Base-by-base conservation (phyloP, 2,113 vertebrate species). In the Ancistrus triradiatus region DNA sequence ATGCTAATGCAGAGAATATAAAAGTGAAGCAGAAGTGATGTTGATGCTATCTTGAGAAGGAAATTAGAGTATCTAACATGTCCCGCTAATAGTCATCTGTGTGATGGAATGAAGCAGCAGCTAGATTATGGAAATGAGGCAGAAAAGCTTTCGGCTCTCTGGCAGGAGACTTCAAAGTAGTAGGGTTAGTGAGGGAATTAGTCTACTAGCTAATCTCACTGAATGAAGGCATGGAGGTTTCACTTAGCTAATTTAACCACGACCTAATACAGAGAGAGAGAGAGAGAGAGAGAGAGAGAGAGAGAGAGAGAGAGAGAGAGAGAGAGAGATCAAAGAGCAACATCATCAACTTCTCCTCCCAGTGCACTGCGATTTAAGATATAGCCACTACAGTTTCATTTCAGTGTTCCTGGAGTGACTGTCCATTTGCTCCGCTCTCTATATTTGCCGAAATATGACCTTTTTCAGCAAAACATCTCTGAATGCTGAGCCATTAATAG, bases 161-260 rank as follows among this genome's bases (percentile, higher is more conserved):
- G 72, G 74, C 76, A 84, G 80, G 81, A 69, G 58, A 85, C 84
- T 86, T 87, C 82, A 87, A 87, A 87, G 85, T 76, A 38, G 72
- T 73, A 61, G 70, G 67, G 78, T 78, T 65, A 79, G 75, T 81
- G 79, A 84, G 78, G 81, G 84, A 86, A 87, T 87, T 86, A 85
- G 79, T 77, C 76, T 80, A 74, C 63, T 69, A 74, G 69, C 77
- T 85, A 85, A 86, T 86, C 83, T 84, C 78, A 78, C 63, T 73
- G 77, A 81, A 80, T 80, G 76, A 79, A 67, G 74, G 76, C 35
- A 52, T 59, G 70, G 60, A 53, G 60, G 59, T 67, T 64, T 68
- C 72, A 80, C 75, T 82, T 86, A 80, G 77, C 78, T 84, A 83
- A 83, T 82, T 70, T 74, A 81, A 66, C 66, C 73, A 55, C 68